These are phyloP conservation scores for Eupithecia abbreviata DNA, from an alignment of 2,888 invertebrate species.

Conservation along the genomic window DNA sequence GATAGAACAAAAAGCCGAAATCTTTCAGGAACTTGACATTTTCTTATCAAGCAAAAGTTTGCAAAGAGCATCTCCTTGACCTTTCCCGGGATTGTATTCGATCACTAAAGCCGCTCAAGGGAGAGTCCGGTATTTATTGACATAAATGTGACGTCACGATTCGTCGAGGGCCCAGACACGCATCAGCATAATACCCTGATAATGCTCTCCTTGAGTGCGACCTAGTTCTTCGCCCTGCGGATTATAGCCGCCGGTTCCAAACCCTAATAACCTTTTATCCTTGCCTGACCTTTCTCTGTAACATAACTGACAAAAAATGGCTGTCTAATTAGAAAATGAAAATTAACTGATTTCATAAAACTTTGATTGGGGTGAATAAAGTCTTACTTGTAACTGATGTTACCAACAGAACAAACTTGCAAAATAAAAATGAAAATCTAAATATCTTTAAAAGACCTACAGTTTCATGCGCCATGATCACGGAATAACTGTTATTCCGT, in stretches of 20 bases:
- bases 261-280: conserved; percentile 71
- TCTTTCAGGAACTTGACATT: conserved; percentile 10
- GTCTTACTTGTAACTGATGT: not conserved
- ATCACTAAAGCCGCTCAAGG: conserved; percentile 45
- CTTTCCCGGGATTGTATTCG: conserved; percentile 33
- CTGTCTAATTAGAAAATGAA: not conserved
- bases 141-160: conserved; percentile 60
- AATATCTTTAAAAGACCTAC: no score
- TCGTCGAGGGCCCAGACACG: conserved; percentile 60
- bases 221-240: conserved; percentile 72
- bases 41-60: conserved; percentile 20
- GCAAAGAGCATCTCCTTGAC: conserved; percentile 32
- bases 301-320: conserved; percentile 21
- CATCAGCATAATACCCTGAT: conserved; percentile 80
- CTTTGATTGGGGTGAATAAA: not conserved
- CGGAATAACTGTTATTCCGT: no score
- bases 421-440: no score
- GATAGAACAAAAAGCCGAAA: conserved; percentile 5
- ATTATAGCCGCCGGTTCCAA: conserved; percentile 69
- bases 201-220: conserved; percentile 76
- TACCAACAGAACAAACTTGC: conserved; percentile 17
- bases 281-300: conserved; percentile 59
- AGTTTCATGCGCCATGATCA: no score
- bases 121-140: conserved; percentile 39
- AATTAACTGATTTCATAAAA: not conserved